Base-by-base conservation (phyloP, 2,797 vertebrate genomes). In the Uromys caudimaculatus region DNA sequence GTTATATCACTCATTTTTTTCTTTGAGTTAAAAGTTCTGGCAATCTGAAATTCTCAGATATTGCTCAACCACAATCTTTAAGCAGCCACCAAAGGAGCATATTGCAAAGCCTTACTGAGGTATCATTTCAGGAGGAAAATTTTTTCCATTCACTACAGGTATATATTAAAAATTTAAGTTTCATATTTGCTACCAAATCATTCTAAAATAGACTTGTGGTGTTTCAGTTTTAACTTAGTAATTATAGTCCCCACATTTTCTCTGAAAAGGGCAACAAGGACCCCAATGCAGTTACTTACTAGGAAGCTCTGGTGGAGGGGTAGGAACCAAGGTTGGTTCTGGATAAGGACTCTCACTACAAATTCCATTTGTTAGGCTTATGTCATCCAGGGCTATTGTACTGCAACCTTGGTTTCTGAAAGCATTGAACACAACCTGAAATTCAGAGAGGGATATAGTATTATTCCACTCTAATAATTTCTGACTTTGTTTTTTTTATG, bases 371-470 rank as follows among this genome's bases (percentile, higher is more conserved):
- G 94, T 98, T 93, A 99, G 87, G 16, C 94, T 97, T 95, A 99
- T 99, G 95, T 99, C 99, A 98, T 99, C 99, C 93, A 99, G 71
- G 0, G 99, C 99, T 11, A 99, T 99, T 77, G 99, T 99, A 58
- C 99, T 99, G 62, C 94, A 41, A 3, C 98, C 90, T 17, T 2
- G 77, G 0, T 73, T 98, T 96, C 99, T 99, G 95, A 98, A 96
- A 2, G 98, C 99, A 97, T 99, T 99, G 96, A 99, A 99, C 73
- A 98, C 97, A 89, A 99, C 97, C 99, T 99, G 97, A 41, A 95
- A 77, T 91, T 97, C 76, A 96, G 67, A 97, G 71, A 96, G 3
- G 9, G 10, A 60, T 27, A 73, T 62, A 2, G 69, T 89, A 54
- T 69, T 0, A 96, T 52, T 95, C 2, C 2, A 71, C 4, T 90